Evolutionary conservation across 1,140 invertebrate genomes (phyloP), one percentile per base, ranked within the genome.

Genomic region (Myzus persicae): DNA sequence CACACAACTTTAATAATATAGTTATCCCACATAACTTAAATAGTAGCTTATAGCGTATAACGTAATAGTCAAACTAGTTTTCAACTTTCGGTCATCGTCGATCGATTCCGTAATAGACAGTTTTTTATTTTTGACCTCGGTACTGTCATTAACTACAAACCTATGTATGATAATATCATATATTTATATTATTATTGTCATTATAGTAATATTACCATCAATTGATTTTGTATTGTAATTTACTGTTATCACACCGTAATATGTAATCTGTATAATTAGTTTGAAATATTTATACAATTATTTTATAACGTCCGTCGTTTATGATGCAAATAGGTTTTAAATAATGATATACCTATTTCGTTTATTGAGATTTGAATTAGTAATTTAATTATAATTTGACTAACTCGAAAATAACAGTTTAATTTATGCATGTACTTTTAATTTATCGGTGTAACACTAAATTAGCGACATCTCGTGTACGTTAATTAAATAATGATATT

Each of bases 61-160:
- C n/a, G 87, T 89, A 40, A 54, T 54, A 46, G 88, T 1, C 46
- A 54, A 89, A 89, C 48, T 89, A 38, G 48, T 89, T 89, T 89
- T 40, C n/a, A 18, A 38, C n/a, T 89, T 89, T 40, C 24, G 24
- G 48, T 40, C 24, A 40, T 54, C 59, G 26, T 67, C 59, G 4
- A n/a, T n/a, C 36, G 36, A 31, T 89, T 89, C 46, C 48, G 24
- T 54, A 54, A 89, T 7, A 38, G 88, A 11, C 3, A 22, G 24
- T 18, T 36, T 51, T 89, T 11, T 4, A 51, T 89, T 54, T 14
- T 8, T 54, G 48, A 89, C 51, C 5, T 89, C 46, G 46, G 44
- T 36, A 87, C 24, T 46, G 14, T 87, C 18, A 48, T 46, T 87
- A 48, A 1, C n/a, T 22, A 22, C 48, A 4, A 20, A 6, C 48